Evolutionary conservation across 2,888 invertebrate species (phyloP), one percentile per base, ranked within the genome.

Genomic region (Drosophila leonis): DNA sequence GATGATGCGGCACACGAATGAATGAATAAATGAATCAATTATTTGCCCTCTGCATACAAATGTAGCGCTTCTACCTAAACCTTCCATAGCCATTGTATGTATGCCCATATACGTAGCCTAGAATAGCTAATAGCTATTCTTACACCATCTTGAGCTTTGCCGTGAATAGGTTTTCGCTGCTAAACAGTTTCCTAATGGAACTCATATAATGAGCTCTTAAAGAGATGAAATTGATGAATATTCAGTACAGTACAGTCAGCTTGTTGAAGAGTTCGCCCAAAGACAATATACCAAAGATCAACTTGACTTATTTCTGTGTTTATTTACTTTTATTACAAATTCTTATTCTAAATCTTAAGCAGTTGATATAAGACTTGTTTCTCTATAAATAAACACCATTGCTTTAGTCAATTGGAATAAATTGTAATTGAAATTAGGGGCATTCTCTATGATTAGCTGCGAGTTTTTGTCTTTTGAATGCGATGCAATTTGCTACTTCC

Each of bases 31-130:
- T 70, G 55, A 70, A 70, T 70, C 56, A 63, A 59, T 71, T 72
- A 78, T 65, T 60, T 62, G 49, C 67, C 63, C 46, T 27, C 41
- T 77, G 72, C 73, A 75, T 66, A 75, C 51, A 62, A 72, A 75
- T 66, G 62, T 33, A n/a, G 10, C 31, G 9, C 41, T 37, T 49
- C 70, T 33, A 55, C 12, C 48, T 39, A 35, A 29, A 18, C 57
- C 24, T 12, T 37, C 18, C 8, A n/a, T 29, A 5, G 29, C 29
- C 48, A 48, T 29, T 48, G 29, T 29, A 2, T 37, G 9, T 37
- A 35, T 39, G 18, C 4, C 51, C 33, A 20, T 37, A 20, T 37
- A 24, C 37, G 10, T 15, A 7, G 13, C n/a, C 18, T 41, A 3
- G 46, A 33, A 54, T 69, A 37, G 9, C 13, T 60, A 48, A 69